Evolutionary conservation across 1,140 invertebrate species (phyloP), one percentile per base, ranked within the genome.

Genomic region (Eufriesea mexicana): DNA sequence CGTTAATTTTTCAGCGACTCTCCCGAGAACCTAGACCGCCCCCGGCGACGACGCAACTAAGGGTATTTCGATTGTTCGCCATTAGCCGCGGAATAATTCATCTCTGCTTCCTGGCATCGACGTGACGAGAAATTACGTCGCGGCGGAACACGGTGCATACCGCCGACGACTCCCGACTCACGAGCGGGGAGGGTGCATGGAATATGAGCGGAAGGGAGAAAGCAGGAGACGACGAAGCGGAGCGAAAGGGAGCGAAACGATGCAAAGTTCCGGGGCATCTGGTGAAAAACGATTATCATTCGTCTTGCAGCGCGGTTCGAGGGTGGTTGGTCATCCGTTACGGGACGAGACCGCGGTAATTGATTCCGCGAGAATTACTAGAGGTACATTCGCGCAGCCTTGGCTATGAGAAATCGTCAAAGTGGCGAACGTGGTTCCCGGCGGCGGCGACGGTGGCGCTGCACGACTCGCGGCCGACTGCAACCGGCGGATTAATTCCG

Each of bases 1-100:
- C 89, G 89, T 92, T 90, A 92, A 92, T 91, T 92, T 91, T 92
- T 90, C 90, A 91, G 75, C 42, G 73, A 67, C 42, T 77, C 74
- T 66, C 64, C 42, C 72, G 73, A 62, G 67, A 14, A 78, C 35
- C 23, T 54, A 42, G 61, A 75, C 51, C 64, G 62, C 68, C 77
- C 68, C 59, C 45, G 70, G 64, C 62, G 62, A 51, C 49, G 67
- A 51, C 49, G 67, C 73, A 59, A 73, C 87, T 82, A 84, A 90
- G 87, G 89, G 86, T 86, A 90, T 89, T 89, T 90, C 89, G 84
- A 85, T 91, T 86, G 86, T 84, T 78, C 82, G 57, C 85, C 84
- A 91, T 89, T 90, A 91, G 86, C 67, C 82, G 57, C 47, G 66
- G 86, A 89, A 92, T 91, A 90, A 92, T 91, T 92, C 85, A 90